Percentiles rank a stretch among this genome's conserved stretches.
Conservation (phyloP, 2,113 vertebrate species). For the Cepphus grylle region DNA sequence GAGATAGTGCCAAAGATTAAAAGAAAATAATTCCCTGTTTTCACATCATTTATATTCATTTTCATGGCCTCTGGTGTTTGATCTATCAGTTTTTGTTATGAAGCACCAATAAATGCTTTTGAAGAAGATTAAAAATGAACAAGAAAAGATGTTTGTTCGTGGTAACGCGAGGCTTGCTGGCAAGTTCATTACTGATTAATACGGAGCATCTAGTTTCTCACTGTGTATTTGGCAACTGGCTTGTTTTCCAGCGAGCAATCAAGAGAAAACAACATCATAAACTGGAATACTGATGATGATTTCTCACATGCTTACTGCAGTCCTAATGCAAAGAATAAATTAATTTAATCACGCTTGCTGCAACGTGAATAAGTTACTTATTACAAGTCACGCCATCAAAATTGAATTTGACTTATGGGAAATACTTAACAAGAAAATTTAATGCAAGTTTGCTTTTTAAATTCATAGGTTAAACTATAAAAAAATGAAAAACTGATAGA, state of each 20-base stretch:
- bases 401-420: neutral
- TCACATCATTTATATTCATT: constrained; percentile 41
- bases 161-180: neutral
- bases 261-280: neutral
- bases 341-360: neutral
- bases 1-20: constrained; percentile 12
- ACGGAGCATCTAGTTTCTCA: neutral
- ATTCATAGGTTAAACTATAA: neutral
- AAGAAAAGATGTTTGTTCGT: neutral
- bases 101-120: constrained; percentile 31
- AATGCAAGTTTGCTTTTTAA: neutral
- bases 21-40: constrained; percentile 12
- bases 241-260: neutral
- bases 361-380: neutral
- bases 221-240: neutral
- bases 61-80: constrained; percentile 40
- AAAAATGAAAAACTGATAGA: constrained; percentile 40
- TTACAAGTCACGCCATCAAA: neutral
- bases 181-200: constrained; percentile 11
- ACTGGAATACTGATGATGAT: neutral
- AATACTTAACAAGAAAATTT: neutral
- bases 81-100: constrained; percentile 56
- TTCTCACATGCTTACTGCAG: neutral
- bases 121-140: constrained; percentile 25
- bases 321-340: neutral